Percentiles rank a stretch among this genome's conserved stretches.
phyloP scores from a whole-genome alignment of 23 tunicate genomes.

The Trididemnum miniatum region DNA sequence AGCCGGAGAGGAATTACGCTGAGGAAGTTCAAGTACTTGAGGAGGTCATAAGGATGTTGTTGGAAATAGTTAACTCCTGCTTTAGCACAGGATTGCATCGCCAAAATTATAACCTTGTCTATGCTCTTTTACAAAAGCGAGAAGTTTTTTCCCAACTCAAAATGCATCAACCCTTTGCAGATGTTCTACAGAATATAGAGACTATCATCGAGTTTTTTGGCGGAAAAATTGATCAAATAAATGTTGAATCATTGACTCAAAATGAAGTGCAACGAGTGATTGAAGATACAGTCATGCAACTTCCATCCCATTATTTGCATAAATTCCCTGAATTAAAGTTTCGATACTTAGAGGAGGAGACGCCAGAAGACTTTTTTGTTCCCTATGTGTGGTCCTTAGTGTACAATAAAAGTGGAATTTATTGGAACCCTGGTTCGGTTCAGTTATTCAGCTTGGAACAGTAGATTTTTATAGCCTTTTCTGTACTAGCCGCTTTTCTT shows the following conservation, averaged over 20 bases:
- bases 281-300: constrained; percentile 63
- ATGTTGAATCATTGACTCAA: constrained; percentile 47
- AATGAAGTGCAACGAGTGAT: constrained; percentile 73
- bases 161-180: constrained; percentile 53
- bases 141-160: constrained; percentile 56
- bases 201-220: constrained; percentile 69
- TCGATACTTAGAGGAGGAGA: constrained; percentile 89
- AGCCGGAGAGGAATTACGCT: constrained; percentile 52
- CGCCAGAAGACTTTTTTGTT: constrained; percentile 93
- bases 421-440: constrained; percentile 92
- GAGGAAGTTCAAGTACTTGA: constrained; percentile 51
- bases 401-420: constrained; percentile 77
- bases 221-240: constrained; percentile 37
- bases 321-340: constrained; percentile 87
- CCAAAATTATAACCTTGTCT: constrained; percentile 76
- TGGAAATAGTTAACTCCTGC: constrained; percentile 92
- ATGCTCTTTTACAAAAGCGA: constrained; percentile 74
- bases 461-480: no score
- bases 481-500: no score
- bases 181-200: constrained; percentile 85
- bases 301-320: constrained; percentile 77
- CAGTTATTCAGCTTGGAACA: constrained; percentile 75
- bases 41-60: constrained; percentile 78
- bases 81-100: constrained; percentile 58
- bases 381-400: constrained; percentile 96